phyloP scores from a whole-genome alignment of 2,113 vertebrate genomes.

The Aleadryas rufinucha region DNA sequence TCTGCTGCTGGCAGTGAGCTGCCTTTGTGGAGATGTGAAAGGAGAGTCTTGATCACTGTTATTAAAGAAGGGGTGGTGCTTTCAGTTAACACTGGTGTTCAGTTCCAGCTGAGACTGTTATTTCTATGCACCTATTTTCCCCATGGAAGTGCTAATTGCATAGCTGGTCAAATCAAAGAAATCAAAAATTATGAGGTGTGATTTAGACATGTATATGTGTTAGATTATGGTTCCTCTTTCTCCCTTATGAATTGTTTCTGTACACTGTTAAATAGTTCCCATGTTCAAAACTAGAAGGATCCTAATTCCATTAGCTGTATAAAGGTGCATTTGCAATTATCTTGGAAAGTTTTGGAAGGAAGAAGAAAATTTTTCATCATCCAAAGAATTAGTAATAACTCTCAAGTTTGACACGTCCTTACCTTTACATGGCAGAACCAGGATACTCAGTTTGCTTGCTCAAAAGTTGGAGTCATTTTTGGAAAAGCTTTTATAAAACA shows the following conservation, averaged over 20 bases:
- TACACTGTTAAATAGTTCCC: neutral
- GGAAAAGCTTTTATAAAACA: neutral
- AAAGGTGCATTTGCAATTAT: neutral
- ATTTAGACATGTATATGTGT: neutral
- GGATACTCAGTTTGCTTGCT: neutral
- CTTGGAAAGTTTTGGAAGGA: neutral
- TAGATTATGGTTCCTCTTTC: neutral
- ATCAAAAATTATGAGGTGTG: neutral
- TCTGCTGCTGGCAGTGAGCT: neutral
- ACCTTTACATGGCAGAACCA: neutral
- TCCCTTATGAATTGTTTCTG: neutral
- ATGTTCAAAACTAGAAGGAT: neutral
- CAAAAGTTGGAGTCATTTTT: neutral
- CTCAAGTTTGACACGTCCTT: fast-evolving
- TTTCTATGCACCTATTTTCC: neutral
- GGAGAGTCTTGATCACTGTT: neutral
- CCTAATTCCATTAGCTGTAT: neutral
- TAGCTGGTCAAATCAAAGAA: neutral
- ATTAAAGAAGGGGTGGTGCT: neutral
- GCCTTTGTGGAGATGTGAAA: neutral
- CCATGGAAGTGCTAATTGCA: neutral
- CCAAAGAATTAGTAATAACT: neutral
- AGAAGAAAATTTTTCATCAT: neutral
- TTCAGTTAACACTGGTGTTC: neutral
- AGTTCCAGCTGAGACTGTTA: neutral